Base-by-base conservation (phyloP, 2,888 invertebrate species). In the Silvanus unidentatus region DNA sequence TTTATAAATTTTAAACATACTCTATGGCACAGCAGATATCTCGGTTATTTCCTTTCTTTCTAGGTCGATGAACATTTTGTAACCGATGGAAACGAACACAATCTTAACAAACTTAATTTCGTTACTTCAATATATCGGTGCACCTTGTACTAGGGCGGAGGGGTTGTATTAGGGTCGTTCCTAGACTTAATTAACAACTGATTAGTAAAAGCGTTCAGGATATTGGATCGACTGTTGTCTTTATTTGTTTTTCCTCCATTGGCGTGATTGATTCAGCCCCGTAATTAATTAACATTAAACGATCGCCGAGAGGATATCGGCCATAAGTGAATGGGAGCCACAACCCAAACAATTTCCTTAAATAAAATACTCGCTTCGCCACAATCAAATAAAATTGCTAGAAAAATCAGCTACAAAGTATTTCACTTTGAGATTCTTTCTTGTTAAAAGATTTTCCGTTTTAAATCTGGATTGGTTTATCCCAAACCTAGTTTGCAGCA, bases 131-230 rank as follows among this genome's bases (percentile, higher is more conserved):
- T 32, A 32, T 12, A 28, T 52, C 46, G 47, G 44, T 43, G 50
- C 50, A 42, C 44, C 47, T 22, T 22, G 22, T 3, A 22, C 3
- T 5, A 22, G 22, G 8, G 8, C 22, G 22, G 3, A 22, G 22
- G 8, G 4, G 22, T 22, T 22, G 22, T n/a, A n/a, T n/a, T n/a
- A n/a, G 22, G 22, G 22, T 22, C 22, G 3, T 5, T 22, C 8
- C 22, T 22, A 22, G 22, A 22, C 22, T 60, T 62, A 60, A 64
- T 63, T 64, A 64, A 60, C 60, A 58, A 59, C 59, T 62, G 60
- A 60, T 64, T 62, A 62, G 59, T 56, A 62, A 61, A 60, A 59
- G 59, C 49, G 51, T 44, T 30, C 46, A 39, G 50, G 51, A 53
- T 55, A 55, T 54, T 53, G 54, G 53, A 52, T 49, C 53, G 50